Evolutionary conservation across 2,888 invertebrate species (phyloP), one percentile per base, ranked within the genome.

Genomic region (Pristionchus entomophagus): DNA sequence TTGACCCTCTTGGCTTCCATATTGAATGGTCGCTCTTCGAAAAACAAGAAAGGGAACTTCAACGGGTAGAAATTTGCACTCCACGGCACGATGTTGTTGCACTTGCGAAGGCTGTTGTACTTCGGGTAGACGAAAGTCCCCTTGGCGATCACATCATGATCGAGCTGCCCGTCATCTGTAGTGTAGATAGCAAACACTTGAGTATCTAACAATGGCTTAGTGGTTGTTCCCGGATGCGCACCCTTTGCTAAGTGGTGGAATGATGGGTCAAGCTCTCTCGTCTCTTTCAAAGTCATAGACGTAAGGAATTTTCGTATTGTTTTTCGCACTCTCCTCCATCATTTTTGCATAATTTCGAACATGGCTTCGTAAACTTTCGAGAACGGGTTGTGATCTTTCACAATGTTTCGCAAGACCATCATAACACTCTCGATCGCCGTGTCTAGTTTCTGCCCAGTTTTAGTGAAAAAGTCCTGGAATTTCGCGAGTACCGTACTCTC

Each of bases 171-270:
- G 19, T 65, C 65, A 22, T 65, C 65, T n/a, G 65, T 65, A 17
- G 65, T 65, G n/a, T 65, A 65, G 35, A 65, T 65, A 4, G 65
- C 65, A 38, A 35, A 65, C 19, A 65, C 65, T 65, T 65, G 65
- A 35, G 32, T 35, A 10, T 65, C 65, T 5, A 65, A 35, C 12
- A 65, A 8, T 22, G 65, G 65, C 35, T 65, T 65, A 22, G 32
- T 65, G 2, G 35, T 32, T 0, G 65, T 65, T 35, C 65, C 65
- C 19, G 35, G 2, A 19, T 65, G 65, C 10, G 8, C 6, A 3
- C 65, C 65, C 5, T 65, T 65, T 2, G 65, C 65, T 19, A 65
- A 19, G 3, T 35, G 65, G 4, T 65, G 65, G 2, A 35, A 14
- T 2, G 19, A 32, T 17, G 14, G 17, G 0, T 38, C 65, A 17